Conservation (phyloP, 2,888 invertebrate genomes). For the Drosophila cognata region DNA sequence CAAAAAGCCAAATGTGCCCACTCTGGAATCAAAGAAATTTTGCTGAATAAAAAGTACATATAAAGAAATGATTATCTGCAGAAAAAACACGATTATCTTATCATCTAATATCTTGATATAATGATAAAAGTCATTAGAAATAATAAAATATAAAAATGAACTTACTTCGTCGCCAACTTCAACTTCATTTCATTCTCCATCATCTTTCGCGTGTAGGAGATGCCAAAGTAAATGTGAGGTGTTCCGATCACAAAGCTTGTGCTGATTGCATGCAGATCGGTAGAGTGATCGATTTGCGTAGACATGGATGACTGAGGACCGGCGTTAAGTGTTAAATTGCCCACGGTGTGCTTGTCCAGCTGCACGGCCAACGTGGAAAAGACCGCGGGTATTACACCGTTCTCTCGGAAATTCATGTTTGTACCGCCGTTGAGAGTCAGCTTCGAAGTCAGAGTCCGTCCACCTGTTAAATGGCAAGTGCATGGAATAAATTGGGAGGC, state of each 20-base stretch:
- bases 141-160: constrained; percentile 48
- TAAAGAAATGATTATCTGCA: not conserved
- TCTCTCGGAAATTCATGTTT: constrained; percentile 90
- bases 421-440: constrained; percentile 88
- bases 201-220: constrained; percentile 92
- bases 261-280: constrained; percentile 88
- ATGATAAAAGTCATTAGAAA: not conserved
- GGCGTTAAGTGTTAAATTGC: constrained; percentile 93
- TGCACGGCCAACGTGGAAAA: constrained; percentile 93
- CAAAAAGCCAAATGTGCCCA: constrained; percentile 94
- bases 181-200: constrained; percentile 92
- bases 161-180: constrained; percentile 92
- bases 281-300: constrained; percentile 92
- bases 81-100: not conserved
- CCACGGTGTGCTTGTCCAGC: constrained; percentile 94
- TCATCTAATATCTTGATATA: not conserved
- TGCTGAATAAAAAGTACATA: not conserved
- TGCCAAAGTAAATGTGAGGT: constrained; percentile 91
- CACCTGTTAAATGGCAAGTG: constrained; percentile 54
- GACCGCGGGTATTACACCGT: constrained; percentile 91
- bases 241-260: constrained; percentile 92
- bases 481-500: not conserved
- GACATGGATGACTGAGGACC: constrained; percentile 91
- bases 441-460: constrained; percentile 71
- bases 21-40: constrained; percentile 86